These are phyloP conservation scores for Phallusia fumigata DNA, from an alignment of 23 tunicate species.

Conservation along the genomic window DNA sequence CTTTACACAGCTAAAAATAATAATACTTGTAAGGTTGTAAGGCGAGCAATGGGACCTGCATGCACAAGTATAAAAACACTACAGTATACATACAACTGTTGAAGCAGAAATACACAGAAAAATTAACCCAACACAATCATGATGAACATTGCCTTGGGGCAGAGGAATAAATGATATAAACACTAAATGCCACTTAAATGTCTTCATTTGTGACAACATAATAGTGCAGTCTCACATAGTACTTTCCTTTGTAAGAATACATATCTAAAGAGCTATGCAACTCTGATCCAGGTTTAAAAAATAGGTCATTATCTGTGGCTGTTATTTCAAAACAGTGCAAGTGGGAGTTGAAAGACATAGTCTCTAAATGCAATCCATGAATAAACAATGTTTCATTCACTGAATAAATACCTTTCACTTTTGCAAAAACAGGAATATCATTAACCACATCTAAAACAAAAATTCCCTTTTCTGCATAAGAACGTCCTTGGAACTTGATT, in stretches of 20 bases:
- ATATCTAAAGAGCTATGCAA: neutral
- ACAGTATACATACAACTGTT: no score
- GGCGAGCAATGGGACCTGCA: no score
- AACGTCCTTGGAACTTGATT: neutral
- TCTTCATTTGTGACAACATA: no score
- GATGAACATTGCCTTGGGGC: no score
- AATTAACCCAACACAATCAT: no score
- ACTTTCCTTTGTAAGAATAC: neutral
- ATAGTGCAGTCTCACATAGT: no score
- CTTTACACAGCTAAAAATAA: neutral
- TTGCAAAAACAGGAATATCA: neutral
- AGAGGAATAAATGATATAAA: no score
- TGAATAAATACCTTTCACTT: neutral
- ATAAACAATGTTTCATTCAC: neutral
- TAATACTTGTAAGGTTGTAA: no score
- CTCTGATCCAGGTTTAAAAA: neutral
- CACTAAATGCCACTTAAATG: no score
- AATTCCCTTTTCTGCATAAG: neutral
- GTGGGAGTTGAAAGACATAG: neutral
- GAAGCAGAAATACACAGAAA: slow-evolving; percentile 5
- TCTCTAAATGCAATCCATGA: neutral
- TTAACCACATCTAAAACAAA: neutral
- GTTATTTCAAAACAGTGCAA: neutral
- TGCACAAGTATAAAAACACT: no score
- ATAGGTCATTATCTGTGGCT: neutral